A percentile compares a stretch with the other conserved stretches of the same genome.
Evolutionary conservation across 2,797 vertebrate species (phyloP).

Genomic region (Arrhamphus sclerolepis): DNA sequence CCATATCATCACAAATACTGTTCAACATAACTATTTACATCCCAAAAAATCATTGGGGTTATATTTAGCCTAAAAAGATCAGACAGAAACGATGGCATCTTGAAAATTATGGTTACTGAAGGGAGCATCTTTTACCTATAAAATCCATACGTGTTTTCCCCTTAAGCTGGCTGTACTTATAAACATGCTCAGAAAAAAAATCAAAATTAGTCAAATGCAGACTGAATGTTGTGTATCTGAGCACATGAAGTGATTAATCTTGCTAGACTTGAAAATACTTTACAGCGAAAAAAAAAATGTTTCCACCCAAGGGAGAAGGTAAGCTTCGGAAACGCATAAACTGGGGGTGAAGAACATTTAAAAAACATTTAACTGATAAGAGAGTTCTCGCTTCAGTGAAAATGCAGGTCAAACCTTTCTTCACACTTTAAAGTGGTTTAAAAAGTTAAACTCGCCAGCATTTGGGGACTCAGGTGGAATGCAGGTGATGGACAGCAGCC

Average conservation of each 20-base stretch:
- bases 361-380: neutral
- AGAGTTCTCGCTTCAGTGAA: neutral
- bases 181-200: conserved; percentile 8
- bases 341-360: conserved; percentile 1
- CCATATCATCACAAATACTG: no score
- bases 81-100: neutral
- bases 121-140: no score
- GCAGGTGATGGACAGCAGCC: no score
- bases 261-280: neutral
- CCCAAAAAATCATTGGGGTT: neutral
- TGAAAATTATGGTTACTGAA: neutral
- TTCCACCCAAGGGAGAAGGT: neutral
- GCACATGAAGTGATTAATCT: neutral
- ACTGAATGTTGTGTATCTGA: conserved; percentile 1
- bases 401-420: neutral
- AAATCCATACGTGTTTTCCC: neutral
- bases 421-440: neutral
- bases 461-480: neutral
- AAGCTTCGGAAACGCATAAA: neutral
- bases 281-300: neutral
- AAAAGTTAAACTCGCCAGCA: neutral
- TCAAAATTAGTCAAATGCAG: neutral
- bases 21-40: no score
- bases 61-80: neutral
- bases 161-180: neutral